phyloP scores from a whole-genome alignment of 1,140 invertebrate genomes.

The Meloidogyne floridensis region DNA sequence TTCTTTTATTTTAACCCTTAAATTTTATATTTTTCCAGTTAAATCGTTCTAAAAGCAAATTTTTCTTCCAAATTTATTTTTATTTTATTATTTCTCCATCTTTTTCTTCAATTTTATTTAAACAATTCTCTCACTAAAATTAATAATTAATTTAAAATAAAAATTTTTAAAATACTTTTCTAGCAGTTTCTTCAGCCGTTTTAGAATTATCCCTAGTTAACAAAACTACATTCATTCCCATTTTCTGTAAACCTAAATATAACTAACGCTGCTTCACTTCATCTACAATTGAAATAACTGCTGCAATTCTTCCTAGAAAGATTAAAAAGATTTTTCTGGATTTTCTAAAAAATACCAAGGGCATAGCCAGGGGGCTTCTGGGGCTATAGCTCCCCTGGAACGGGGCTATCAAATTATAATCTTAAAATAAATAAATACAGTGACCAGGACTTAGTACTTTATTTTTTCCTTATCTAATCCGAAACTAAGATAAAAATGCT shows the following conservation, averaged over 20 bases:
- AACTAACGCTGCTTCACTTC: conserved; percentile 90
- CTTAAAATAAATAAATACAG: too few species aligned
- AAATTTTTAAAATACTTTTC: conserved; percentile 71
- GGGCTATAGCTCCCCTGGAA: too few species aligned
- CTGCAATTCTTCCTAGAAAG: conserved; percentile 73
- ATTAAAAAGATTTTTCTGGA: conserved; percentile 37
- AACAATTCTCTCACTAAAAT: background rate
- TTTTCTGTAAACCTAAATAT: conserved; percentile 85
- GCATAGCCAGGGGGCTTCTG: too few species aligned
- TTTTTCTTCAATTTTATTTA: background rate
- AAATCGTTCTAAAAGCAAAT: too few species aligned
- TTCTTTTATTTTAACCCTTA: background rate
- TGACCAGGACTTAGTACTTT: too few species aligned
- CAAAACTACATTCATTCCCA: conserved; percentile 88
- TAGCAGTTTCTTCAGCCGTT: conserved; percentile 90
- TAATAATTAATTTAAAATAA: conserved; percentile 57
- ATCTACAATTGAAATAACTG: conserved; percentile 86
- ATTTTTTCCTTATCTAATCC: too few species aligned
- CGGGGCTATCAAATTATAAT: too few species aligned
- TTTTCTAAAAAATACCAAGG: too few species aligned
- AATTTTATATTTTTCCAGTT: background rate
- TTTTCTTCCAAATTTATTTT: background rate
- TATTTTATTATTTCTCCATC: background rate
- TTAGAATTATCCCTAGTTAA: conserved; percentile 95
- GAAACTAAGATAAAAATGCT: too few species aligned